These are phyloP conservation scores for Channallabes apus DNA, from an alignment of 2,797 vertebrate species.

Conservation along the genomic window DNA sequence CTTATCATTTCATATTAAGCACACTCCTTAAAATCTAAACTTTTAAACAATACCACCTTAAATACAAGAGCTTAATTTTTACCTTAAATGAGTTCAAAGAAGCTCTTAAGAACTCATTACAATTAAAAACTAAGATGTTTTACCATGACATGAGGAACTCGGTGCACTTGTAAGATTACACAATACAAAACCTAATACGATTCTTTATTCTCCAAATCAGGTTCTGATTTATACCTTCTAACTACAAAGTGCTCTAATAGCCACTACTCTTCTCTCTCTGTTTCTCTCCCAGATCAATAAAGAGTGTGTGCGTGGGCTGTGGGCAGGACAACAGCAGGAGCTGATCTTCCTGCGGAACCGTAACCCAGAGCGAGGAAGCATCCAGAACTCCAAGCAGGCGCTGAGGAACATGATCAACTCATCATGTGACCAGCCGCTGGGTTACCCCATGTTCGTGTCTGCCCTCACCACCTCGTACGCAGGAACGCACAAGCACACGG, in stretches of 20 bases:
- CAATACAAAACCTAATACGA: neutral
- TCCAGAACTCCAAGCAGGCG: constrained; percentile 98
- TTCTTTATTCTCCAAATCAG: neutral
- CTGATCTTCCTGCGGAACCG: constrained; percentile 93
- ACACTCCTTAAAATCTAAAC: too few relatives aligned
- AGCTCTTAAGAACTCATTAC: neutral
- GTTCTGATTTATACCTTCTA: neutral
- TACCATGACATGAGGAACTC: neutral
- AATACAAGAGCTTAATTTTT: too few relatives aligned
- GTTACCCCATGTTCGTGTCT: constrained; percentile 98
- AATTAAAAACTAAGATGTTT: neutral
- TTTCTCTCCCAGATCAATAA: constrained; percentile 84
- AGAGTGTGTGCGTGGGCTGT: constrained; percentile 94
- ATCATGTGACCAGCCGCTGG: constrained; percentile 96
- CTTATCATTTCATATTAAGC: too few relatives aligned
- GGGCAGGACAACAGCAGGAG: constrained; percentile 97
- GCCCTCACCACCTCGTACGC: constrained; percentile 93
- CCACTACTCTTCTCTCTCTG: neutral
- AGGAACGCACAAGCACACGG: constrained; percentile 87
- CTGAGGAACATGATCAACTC: constrained; percentile 96
- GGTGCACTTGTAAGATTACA: neutral
- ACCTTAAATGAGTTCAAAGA: too few relatives aligned
- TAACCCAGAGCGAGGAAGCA: constrained; percentile 95
- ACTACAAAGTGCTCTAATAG: neutral
- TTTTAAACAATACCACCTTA: too few relatives aligned